A percentile compares a stretch with the other conserved stretches of the same genome.
Conservation (phyloP, 2,888 invertebrate genomes). For the Rhagonycha fulva region DNA sequence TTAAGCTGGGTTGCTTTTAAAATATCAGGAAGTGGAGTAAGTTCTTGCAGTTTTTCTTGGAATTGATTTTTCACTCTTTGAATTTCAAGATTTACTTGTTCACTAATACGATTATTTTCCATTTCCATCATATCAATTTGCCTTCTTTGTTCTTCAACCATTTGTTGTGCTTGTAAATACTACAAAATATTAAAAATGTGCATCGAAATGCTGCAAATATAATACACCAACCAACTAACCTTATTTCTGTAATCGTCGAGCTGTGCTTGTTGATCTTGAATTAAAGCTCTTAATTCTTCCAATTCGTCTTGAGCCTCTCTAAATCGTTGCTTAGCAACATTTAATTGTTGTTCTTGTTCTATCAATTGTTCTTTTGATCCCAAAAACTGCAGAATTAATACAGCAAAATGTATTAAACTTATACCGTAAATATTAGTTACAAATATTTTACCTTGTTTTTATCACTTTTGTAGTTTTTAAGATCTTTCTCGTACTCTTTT, state of each 20-base stretch:
- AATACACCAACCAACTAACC: conserved; percentile 44
- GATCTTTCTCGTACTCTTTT: conserved; percentile 61
- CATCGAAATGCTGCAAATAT: not conserved
- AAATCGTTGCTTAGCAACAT: conserved; percentile 60
- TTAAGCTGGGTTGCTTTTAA: conserved; percentile 70
- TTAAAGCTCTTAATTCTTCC: conserved; percentile 61
- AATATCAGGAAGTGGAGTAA: conserved; percentile 71
- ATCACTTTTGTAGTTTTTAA: conserved; percentile 49
- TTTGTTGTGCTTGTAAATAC: conserved; percentile 69
- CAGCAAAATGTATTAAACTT: not conserved
- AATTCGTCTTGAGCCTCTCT: conserved; percentile 64
- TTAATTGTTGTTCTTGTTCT: conserved; percentile 63
- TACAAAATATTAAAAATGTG: conserved; percentile 28
- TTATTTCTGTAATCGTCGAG: conserved; percentile 73
- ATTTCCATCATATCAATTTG: conserved; percentile 74
- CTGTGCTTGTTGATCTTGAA: conserved; percentile 70
- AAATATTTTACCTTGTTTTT: conserved; percentile 37
- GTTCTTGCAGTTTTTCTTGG: conserved; percentile 72
- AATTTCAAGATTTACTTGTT: conserved; percentile 73
- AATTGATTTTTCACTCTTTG: conserved; percentile 72
- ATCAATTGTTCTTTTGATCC: conserved; percentile 67
- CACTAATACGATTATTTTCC: conserved; percentile 71
- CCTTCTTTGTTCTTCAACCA: conserved; percentile 70
- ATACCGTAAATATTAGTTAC: not conserved
- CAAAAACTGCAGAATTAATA: conserved; percentile 37